Base-by-base conservation (phyloP, 2,797 vertebrate genomes). In the Sebastes vulpes region DNA sequence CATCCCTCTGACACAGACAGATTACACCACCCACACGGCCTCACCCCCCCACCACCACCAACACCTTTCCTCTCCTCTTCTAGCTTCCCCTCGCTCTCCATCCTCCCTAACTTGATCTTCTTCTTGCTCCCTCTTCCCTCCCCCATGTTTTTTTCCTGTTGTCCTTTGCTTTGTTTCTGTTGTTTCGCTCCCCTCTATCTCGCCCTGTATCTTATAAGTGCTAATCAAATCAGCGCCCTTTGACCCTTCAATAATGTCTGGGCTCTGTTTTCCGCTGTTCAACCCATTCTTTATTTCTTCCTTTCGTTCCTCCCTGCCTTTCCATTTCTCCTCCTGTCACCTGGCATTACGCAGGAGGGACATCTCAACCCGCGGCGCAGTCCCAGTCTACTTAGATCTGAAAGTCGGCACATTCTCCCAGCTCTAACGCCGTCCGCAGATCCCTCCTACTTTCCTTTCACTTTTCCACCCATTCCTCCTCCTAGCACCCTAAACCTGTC, bases 1-100 rank as follows among this genome's bases (percentile, higher is more conserved):
- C 95, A 94, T 95, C 84, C 91, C 82, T 81, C 69, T 95, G 94
- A 92, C 94, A 95, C 91, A 94, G 94, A 96, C 91, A 93, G 92
- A 96, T 95, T 92, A 94, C 89, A 90, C 80, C 90, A 52, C 90
- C 88, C 87, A 87, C 77, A 61, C 81, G 31, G 66, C 76, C 70
- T 48, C 78, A 29, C 4, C 28, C 63, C 29, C 61, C 28, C 9
- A 9, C 53, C 10, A 5, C 20, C 65, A 8, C 53, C 72, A 26
- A 38, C 84, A 78, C 81, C 74, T 81, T 64, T 77, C 68, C 70
- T 74, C 75, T 70, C 70, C 86, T 89, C 82, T 18, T 56, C 59
- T 2, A 58, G 65, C 68, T 73, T 76, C 60, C 66, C 52, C 31
- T 53, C 35, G 54, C 81, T 81, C 88, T 86, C 84, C 79, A 74